These are phyloP conservation scores for Deilephila porcellus DNA, from an alignment of 2,888 invertebrate genomes.

Conservation along the genomic window DNA sequence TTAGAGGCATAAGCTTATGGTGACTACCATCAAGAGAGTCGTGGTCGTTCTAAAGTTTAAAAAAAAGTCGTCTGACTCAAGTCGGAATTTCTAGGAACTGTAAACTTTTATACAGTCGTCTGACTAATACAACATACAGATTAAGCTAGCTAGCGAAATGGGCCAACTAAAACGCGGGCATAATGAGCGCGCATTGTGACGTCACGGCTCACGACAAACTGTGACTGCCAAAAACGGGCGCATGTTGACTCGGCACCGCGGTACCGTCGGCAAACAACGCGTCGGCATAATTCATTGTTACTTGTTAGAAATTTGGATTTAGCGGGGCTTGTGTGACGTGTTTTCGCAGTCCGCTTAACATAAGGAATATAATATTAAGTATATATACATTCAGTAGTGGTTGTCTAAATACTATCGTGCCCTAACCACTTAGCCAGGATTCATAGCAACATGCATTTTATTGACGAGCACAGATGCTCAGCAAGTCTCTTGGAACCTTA, in stretches of 20 bases:
- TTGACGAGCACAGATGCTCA: too few species aligned
- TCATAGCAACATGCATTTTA: too few species aligned
- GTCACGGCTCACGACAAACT: conserved; percentile 66
- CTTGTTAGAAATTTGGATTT: neutral
- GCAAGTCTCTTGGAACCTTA: too few species aligned
- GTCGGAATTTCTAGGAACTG: neutral
- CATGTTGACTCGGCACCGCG: conserved; percentile 37
- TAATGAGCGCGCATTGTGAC: conserved; percentile 68
- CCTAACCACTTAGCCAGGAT: too few species aligned
- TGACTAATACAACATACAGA: neutral
- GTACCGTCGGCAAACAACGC: conserved; percentile 24
- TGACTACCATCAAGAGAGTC: too few species aligned
- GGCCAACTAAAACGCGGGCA: conserved; percentile 45
- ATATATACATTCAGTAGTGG: too few species aligned
- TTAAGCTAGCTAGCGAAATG: neutral
- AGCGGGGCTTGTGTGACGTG: neutral
- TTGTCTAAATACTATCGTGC: too few species aligned
- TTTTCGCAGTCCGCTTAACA: neutral
- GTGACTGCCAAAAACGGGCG: conserved; percentile 65
- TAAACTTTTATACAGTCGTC: neutral
- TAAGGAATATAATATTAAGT: too few species aligned
- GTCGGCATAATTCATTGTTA: neutral
- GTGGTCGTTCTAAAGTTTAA: too few species aligned
- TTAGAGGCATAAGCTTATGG: too few species aligned
- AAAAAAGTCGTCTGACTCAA: neutral